Base-by-base conservation (phyloP, 2,113 vertebrate genomes). In the Oxyruncus cristatus region DNA sequence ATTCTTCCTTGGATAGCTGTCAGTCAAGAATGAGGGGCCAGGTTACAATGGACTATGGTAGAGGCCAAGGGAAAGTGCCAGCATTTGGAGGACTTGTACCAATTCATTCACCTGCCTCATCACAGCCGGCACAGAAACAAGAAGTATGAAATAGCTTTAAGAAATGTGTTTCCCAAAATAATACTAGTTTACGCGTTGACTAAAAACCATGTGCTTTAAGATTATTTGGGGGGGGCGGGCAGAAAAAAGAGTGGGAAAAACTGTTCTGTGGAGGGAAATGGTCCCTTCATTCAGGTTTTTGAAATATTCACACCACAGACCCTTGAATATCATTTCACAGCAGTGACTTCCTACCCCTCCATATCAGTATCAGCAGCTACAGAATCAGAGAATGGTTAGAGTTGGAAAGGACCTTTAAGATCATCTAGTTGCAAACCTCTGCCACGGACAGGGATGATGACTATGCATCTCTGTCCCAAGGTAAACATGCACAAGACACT, bases 191-290 rank as follows among this genome's bases (percentile, higher is more conserved):
- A 75, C 26, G 53, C 7, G n/a, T 71, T 5, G 7, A 58, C 27
- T 53, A 39, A 78, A 70, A 65, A 1, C 1, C 5, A 11, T 0
- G 5, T 74, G 24, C n/a, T 53, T 44, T 39, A 47, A 44, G 46
- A 44, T 56, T n/a, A 71, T 49, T 88, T 26, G 14, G 16, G 3
- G 3, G 5, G 9, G 8, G 28, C 12, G 2, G 4, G 14, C 30
- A 37, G n/a, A 22, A 70, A 33, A 21, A 13, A 42, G 23, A 35
- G 18, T 12, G 17, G 9, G 42, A 85, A 9, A 71, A 85, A 21
- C n/a, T 85, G 42, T 49, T 81, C 21, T 13, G 4, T 33, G 19
- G 16, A 16, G 14, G 14, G 14, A 74, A 85, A 79, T 8, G 8
- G 14, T 16, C 11, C 17, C 24, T 59, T 73, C 44, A 7, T 22